These are phyloP conservation scores for Geophilus truncorum DNA, from an alignment of 2,888 invertebrate genomes.

Conservation along the genomic window DNA sequence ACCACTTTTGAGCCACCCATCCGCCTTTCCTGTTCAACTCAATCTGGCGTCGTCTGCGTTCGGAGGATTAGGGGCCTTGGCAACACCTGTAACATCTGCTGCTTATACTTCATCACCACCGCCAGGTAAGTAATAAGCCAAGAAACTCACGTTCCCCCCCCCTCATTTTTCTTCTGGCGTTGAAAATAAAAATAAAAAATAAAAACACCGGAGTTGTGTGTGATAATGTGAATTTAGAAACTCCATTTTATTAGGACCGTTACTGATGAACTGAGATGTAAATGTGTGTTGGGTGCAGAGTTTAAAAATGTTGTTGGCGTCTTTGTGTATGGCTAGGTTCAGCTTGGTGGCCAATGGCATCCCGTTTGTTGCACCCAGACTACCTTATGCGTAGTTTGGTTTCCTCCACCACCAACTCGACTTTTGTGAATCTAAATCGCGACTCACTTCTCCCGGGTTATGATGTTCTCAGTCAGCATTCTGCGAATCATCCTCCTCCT, in stretches of 20 bases:
- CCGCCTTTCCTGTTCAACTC: conserved; percentile 29
- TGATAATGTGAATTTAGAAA: neutral
- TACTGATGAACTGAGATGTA: neutral
- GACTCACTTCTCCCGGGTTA: conserved; percentile 19
- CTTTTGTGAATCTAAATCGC: conserved; percentile 30
- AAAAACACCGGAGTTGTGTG: too few relatives aligned
- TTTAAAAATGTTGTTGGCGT: conserved; percentile 3
- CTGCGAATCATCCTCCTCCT: conserved; percentile 8
- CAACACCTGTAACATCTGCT: conserved; percentile 18
- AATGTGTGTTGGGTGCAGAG: neutral
- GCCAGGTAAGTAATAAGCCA: conserved; percentile 13
- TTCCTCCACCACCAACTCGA: conserved; percentile 14
- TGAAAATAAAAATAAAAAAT: too few relatives aligned
- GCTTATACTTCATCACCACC: conserved; percentile 18
- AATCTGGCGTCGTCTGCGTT: conserved; percentile 22
- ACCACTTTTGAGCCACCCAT: conserved; percentile 11
- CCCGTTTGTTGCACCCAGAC: conserved; percentile 80
- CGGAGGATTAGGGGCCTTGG: conserved; percentile 19
- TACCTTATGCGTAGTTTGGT: conserved; percentile 55
- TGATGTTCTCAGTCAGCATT: conserved; percentile 32
- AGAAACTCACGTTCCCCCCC: too few relatives aligned
- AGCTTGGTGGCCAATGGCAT: conserved; percentile 88
- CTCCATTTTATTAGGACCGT: neutral
- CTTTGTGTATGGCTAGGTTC: conserved; percentile 56
- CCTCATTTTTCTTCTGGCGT: neutral